Percentiles rank a stretch among this genome's conserved stretches.
These are phyloP conservation scores for Oreotrochilus melanogaster DNA, from an alignment of 2,113 vertebrate genomes.

Conservation along the genomic window DNA sequence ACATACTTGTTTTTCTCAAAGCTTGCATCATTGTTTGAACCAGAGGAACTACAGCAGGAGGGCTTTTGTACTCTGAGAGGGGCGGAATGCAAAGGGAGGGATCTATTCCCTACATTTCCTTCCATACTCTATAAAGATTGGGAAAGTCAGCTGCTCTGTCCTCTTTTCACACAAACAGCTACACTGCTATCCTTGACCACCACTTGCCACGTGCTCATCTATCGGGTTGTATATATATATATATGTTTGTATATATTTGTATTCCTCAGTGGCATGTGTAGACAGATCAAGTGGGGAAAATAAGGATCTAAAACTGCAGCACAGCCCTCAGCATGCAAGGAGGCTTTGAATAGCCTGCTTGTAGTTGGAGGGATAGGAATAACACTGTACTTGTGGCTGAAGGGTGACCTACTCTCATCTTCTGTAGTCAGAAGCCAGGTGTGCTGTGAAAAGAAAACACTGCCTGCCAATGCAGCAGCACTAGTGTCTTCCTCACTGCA, in stretches of 20 bases:
- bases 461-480: neutral
- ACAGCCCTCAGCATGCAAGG: neutral
- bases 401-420: neutral
- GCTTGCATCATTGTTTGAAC: neutral
- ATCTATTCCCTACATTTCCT: too few species aligned
- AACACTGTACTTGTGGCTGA: neutral
- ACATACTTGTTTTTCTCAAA: rapidly evolving
- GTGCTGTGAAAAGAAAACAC: neutral
- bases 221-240: too few species aligned
- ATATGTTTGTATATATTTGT: too few species aligned
- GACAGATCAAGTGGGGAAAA: neutral
- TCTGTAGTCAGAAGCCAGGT: neutral
- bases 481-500: neutral
- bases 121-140: too few species aligned
- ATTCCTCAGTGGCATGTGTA: too few species aligned
- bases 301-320: neutral
- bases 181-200: too few species aligned
- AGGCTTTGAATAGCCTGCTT: neutral
- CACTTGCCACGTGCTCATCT: too few species aligned
- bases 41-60: too few species aligned
- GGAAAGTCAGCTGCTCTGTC: too few species aligned
- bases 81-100: too few species aligned
- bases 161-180: too few species aligned
- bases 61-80: too few species aligned
- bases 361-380: neutral